phyloP scores from a whole-genome alignment of 2,888 invertebrate genomes.

The Nezara viridula region DNA sequence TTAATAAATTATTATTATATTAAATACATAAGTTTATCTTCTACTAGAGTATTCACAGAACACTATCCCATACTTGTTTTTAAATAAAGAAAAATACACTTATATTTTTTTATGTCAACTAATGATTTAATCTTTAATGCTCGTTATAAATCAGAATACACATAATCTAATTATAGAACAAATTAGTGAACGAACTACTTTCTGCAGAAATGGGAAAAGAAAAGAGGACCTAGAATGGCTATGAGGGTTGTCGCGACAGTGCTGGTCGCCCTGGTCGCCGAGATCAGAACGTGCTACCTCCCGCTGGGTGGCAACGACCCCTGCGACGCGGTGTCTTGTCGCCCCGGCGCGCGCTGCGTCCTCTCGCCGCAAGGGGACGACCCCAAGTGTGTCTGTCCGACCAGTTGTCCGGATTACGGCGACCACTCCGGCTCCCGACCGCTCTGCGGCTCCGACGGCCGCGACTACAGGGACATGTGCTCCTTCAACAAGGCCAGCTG shows the following conservation, averaged over 20 bases:
- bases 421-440: slow-evolving; percentile 85
- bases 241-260: background rate
- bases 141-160: too few species aligned
- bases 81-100: too few species aligned
- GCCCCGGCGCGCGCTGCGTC: slow-evolving; percentile 79
- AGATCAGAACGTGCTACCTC: slow-evolving; percentile 70
- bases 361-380: slow-evolving; percentile 77
- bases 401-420: slow-evolving; percentile 85
- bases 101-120: too few species aligned
- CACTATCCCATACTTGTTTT: too few species aligned
- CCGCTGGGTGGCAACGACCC: slow-evolving; percentile 77
- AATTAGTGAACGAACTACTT: too few species aligned
- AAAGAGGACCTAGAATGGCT: background rate
- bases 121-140: too few species aligned
- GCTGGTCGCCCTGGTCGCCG: background rate
- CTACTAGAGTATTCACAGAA: too few species aligned
- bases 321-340: slow-evolving; percentile 78
- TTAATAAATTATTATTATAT: too few species aligned
- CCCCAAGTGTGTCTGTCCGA: slow-evolving; percentile 83
- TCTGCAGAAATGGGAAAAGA: background rate
- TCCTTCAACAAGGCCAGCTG: slow-evolving; percentile 87
- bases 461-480: slow-evolving; percentile 88
- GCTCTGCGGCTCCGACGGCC: slow-evolving; percentile 87
- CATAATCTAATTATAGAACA: too few species aligned
- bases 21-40: too few species aligned